Conservation (phyloP, 2,797 vertebrate species). For the Pseudopleuronectes americanus region DNA sequence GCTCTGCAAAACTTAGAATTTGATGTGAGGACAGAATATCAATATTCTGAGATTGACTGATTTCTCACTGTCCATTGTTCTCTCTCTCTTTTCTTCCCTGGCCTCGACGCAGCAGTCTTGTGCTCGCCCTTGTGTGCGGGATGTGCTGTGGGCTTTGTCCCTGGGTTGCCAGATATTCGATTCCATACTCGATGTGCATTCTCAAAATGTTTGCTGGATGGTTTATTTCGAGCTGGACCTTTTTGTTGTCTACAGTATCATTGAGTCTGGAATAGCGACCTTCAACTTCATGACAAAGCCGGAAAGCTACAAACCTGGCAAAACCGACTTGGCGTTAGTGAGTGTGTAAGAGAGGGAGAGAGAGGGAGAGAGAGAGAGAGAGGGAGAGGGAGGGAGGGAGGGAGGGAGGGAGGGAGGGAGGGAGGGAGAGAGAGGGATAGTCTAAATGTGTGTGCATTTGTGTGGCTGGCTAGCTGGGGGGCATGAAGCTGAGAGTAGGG, state of each 20-base stretch:
- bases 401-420: neutral
- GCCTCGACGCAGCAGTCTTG: conserved; percentile 17
- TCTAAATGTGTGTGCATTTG: conserved; percentile 49
- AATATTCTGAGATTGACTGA: too few relatives aligned
- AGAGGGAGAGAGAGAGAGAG: neutral
- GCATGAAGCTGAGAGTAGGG: conserved; percentile 73
- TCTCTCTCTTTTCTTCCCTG: too few relatives aligned
- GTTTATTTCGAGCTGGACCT: neutral
- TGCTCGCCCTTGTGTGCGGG: conserved; percentile 10
- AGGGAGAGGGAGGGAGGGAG: neutral
- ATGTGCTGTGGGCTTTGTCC: conserved; percentile 29
- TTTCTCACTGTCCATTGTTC: too few relatives aligned
- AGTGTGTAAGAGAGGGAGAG: neutral
- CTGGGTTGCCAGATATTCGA: conserved; percentile 49
- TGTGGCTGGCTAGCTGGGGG: conserved; percentile 65
- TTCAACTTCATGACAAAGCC: conserved; percentile 35
- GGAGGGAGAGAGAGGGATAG: neutral
- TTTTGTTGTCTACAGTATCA: conserved; percentile 17
- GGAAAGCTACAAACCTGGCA: conserved; percentile 41
- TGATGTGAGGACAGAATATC: too few relatives aligned
- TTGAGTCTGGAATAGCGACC: conserved; percentile 2
- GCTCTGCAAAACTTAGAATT: too few relatives aligned
- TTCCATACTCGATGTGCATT: conserved; percentile 11
- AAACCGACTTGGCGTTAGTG: neutral
- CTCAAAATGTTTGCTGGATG: conserved; percentile 12